phyloP scores from a whole-genome alignment of 2,797 vertebrate genomes.

The Amblyraja radiata region DNA sequence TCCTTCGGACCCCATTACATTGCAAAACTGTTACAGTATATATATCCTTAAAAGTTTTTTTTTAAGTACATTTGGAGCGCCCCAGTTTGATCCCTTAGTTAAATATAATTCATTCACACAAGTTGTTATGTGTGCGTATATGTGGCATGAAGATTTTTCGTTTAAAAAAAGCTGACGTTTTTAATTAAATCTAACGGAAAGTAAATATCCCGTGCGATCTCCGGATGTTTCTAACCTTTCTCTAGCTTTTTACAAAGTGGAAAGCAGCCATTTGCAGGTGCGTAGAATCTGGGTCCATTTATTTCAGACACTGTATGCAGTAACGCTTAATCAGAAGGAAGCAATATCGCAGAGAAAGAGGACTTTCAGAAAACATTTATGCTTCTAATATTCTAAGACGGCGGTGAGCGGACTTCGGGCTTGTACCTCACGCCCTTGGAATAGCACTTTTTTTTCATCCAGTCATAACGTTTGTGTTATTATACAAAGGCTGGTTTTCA shows the following conservation, averaged over 20 bases:
- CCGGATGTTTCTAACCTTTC: neutral
- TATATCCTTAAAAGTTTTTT: too few species aligned
- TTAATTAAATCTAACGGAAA: neutral
- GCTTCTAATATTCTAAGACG: neutral
- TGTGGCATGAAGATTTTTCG: neutral
- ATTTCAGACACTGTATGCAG: neutral
- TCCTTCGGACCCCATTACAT: neutral
- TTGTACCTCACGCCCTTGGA: constrained; percentile 17
- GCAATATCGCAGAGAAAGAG: constrained; percentile 15
- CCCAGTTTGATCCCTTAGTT: neutral
- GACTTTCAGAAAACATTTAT: constrained; percentile 24
- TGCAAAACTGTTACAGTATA: neutral
- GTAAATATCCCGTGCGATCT: neutral
- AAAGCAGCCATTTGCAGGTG: neutral
- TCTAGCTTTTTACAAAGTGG: neutral
- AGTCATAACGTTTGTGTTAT: constrained; percentile 64
- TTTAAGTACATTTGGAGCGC: neutral
- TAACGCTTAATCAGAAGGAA: constrained; percentile 21
- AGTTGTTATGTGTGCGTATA: neutral
- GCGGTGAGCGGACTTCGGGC: neutral
- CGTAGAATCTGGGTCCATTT: neutral
- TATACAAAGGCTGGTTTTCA: constrained; percentile 67
- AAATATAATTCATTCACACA: neutral
- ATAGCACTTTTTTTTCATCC: constrained; percentile 52
- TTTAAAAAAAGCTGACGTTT: neutral